Percentiles rank a stretch among this genome's conserved stretches.
phyloP scores from a whole-genome alignment of 2,797 vertebrate species.

The Myotis vivesi region DNA sequence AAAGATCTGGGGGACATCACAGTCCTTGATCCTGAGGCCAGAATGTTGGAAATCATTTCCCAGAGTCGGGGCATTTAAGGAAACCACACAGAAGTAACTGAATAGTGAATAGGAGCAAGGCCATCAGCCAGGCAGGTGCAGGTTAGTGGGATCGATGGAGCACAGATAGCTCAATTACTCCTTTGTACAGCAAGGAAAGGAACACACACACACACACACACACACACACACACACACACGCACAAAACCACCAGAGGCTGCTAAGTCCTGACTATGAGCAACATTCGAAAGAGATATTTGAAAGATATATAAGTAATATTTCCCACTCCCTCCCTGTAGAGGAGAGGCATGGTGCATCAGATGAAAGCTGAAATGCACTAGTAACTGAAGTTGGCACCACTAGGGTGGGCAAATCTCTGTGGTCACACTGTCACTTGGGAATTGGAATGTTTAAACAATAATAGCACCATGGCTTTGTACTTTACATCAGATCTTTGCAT shows the following conservation, averaged over 20 bases:
- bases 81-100: neutral
- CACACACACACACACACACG: no score
- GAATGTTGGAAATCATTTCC: neutral
- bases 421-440: neutral
- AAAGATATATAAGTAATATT: conserved; percentile 1
- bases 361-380: neutral
- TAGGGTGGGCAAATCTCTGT: neutral
- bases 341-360: neutral
- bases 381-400: neutral
- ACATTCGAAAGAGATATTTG: conserved; percentile 1
- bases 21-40: neutral
- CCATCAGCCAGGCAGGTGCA: neutral
- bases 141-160: neutral
- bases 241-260: neutral
- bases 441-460: neutral
- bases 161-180: conserved; percentile 28
- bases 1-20: neutral
- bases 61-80: neutral
- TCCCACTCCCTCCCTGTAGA: neutral
- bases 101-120: conserved; percentile 42
- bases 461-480: neutral
- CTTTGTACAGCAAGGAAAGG: conserved; percentile 26
- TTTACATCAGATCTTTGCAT: neutral
- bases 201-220: neutral
- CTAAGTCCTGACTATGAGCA: neutral